These are phyloP conservation scores for Argyrosomus japonicus DNA, from an alignment of 2,113 vertebrate species.

Conservation along the genomic window DNA sequence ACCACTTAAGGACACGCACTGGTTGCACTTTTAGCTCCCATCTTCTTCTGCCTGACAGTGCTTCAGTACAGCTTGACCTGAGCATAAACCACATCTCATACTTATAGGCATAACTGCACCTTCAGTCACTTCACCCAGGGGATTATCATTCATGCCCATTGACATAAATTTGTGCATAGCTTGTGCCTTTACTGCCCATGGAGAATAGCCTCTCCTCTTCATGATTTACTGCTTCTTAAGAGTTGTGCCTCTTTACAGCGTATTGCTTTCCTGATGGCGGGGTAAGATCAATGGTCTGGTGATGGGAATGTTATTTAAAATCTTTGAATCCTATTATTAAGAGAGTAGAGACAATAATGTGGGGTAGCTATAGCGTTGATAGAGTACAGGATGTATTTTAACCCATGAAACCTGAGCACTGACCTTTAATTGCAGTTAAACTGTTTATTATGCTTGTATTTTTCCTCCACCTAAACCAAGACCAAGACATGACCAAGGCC, in stretches of 20 bases:
- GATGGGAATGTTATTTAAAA: neutral
- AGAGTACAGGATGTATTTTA: no score
- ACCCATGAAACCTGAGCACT: no score
- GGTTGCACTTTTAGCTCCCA: constrained; percentile 26
- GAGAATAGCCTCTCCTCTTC: neutral
- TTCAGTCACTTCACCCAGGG: neutral
- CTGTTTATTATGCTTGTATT: no score
- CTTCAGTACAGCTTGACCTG: constrained; percentile 31
- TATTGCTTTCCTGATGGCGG: neutral
- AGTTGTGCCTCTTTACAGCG: neutral
- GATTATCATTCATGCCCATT: constrained; percentile 25
- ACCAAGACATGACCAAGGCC: no score
- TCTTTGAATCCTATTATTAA: neutral
- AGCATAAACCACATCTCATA: constrained; percentile 26
- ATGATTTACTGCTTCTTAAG: neutral
- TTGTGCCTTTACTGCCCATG: constrained; percentile 3
- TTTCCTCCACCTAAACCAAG: no score
- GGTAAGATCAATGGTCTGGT: neutral
- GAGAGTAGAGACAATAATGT: neutral
- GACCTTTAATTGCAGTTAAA: no score
- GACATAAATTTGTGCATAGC: constrained; percentile 4
- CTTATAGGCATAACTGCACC: constrained; percentile 14
- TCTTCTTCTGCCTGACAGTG: constrained; percentile 9
- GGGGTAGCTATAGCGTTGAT: no score
- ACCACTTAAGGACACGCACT: constrained; percentile 44